Conservation (phyloP, 2,888 invertebrate genomes). For the Gisinianus flammeolus region DNA sequence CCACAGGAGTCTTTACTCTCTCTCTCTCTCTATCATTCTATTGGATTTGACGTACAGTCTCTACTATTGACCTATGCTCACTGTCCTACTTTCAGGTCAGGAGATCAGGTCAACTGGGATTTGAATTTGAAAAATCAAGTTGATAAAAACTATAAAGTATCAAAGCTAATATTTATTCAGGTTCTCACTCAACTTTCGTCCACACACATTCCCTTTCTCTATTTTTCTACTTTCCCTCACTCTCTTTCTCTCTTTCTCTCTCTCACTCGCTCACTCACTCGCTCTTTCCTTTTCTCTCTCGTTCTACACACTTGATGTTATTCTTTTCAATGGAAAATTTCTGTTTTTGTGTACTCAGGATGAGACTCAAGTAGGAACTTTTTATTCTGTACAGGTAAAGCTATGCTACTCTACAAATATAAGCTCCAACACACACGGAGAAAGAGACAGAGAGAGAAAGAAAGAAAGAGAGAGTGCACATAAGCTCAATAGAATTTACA, state of each 20-base stretch:
- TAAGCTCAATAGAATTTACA: conserved; percentile 31
- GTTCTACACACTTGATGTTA: conserved; percentile 7
- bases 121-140: conserved; percentile 16
- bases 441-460: not conserved
- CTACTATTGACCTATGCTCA: no score
- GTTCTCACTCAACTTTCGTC: not conserved
- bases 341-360: conserved; percentile 7
- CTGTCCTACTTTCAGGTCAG: not conserved
- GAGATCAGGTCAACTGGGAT: conserved; percentile 14
- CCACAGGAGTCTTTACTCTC: not conserved
- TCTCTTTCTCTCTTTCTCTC: not conserved
- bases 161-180: conserved; percentile 31
- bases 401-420: not conserved
- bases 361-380: conserved; percentile 17
- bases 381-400: conserved; percentile 24
- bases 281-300: not conserved
- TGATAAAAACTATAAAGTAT: conserved; percentile 15
- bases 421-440: not conserved
- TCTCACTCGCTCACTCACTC: not conserved
- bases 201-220: not conserved
- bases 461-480: not conserved
- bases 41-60: not conserved
- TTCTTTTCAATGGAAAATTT: conserved; percentile 27
- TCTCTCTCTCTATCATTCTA: not conserved
- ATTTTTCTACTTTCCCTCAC: not conserved